Evolutionary conservation across 2,113 vertebrate species (phyloP).

Genomic region (Mus musculus): DNA sequence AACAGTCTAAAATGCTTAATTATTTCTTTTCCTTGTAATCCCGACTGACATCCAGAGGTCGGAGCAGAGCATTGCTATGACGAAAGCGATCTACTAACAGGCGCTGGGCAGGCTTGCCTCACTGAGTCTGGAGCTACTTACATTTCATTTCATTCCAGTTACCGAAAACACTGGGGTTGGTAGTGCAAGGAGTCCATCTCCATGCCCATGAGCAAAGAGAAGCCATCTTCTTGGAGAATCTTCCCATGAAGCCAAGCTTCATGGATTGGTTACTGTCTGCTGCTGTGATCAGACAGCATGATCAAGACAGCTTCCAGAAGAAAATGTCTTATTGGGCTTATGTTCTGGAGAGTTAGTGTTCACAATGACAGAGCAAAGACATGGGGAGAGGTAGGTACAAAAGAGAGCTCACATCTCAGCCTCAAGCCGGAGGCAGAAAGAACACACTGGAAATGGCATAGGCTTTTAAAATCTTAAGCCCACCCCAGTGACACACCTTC

Average conservation of each 20-base stretch:
- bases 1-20: neutral
- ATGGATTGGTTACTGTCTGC: neutral
- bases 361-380: neutral
- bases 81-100: neutral
- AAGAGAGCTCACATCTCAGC: neutral
- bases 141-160: neutral
- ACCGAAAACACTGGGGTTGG: neutral
- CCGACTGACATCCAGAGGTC: neutral
- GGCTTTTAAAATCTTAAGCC: no score
- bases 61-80: neutral
- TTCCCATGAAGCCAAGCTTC: neutral
- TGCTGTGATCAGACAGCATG: neutral
- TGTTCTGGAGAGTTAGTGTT: no score
- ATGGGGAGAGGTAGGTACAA: neutral
- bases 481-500: neutral
- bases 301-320: neutral
- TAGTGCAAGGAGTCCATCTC: slow-evolving; percentile 1
- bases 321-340: neutral
- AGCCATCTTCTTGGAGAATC: neutral
- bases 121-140: neutral
- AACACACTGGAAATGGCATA: neutral
- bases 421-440: neutral
- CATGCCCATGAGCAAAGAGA: neutral
- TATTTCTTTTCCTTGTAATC: neutral
- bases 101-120: neutral